Base-by-base conservation (phyloP, 1,140 invertebrate species). In the Xylocopa sonorina region DNA sequence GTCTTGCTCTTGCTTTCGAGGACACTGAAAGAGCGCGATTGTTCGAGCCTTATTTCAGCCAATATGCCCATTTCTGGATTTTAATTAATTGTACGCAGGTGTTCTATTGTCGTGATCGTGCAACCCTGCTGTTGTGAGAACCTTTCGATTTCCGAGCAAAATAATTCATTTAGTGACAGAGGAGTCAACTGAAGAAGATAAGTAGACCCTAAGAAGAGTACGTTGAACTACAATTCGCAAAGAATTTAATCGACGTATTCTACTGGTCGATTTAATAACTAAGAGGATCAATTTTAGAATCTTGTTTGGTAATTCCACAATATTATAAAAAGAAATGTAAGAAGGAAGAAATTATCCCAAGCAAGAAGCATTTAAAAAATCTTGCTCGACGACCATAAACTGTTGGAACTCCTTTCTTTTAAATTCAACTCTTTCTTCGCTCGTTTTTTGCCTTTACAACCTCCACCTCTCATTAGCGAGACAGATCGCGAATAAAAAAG, bases 41-140 rank as follows among this genome's bases (percentile, higher is more conserved):
- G 82, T 81, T 74, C 34, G 29, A 81, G 34, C 80, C 66, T 64
- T 58, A 83, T 57, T 78, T 63, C 60, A n/a, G 76, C 48, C 46
- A 89, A 87, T 88, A 27, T 57, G 78, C 68, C 87, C 82, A 81
- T 88, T 88, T 60, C 60, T 12, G 80, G 68, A 34, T 43, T n/a
- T n/a, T n/a, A n/a, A 58, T 41, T 62, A 77, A 76, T 32, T 14
- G 71, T 29, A 43, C 58, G 14, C 51, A 24, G 38, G 55, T 66
- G 81, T 80, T 64, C 34, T 80, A 76, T 63, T 73, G 53, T 71
- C 72, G 24, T 41, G 64, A 16, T 29, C 60, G 34, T 48, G 29
- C 51, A 12, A 34, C 27, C 34, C 21, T 12, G 18, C 41, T 48
- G 43, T 64, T 21, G 18, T 32, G 34, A 6, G 34, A n/a, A 38